Evolutionary conservation across 1,140 invertebrate species (phyloP).

Genomic region (Andrena cerasifolii): DNA sequence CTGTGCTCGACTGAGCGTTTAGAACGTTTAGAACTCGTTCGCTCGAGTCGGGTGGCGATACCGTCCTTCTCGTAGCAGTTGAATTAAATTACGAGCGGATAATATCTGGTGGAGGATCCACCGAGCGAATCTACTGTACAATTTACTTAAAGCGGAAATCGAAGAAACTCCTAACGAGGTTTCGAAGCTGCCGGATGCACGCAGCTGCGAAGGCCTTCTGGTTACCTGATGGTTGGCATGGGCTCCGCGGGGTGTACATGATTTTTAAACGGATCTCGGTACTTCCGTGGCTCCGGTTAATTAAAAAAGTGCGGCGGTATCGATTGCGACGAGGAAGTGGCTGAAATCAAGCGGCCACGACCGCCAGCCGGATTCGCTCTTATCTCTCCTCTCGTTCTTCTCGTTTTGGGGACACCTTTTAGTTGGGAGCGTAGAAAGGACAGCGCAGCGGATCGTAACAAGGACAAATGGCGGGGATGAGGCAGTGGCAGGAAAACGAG

Average conservation of each 20-base stretch:
- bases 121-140: neutral
- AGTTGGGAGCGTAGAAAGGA: neutral
- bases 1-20: too few relatives aligned
- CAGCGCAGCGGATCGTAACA: slow-evolving; percentile 26
- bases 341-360: neutral
- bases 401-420: too few relatives aligned
- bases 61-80: too few relatives aligned
- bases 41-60: neutral
- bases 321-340: neutral
- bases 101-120: too few relatives aligned
- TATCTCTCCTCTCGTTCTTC: too few relatives aligned
- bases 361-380: too few relatives aligned
- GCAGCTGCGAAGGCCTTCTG: neutral
- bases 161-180: slow-evolving; percentile 35
- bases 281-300: slow-evolving; percentile 4
- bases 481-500: slow-evolving; percentile 10
- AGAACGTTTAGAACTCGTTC: neutral
- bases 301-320: neutral
- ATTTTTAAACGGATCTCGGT: slow-evolving; percentile 12
- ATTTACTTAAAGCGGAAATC: slow-evolving; percentile 25
- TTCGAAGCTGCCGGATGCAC: slow-evolving; percentile 33
- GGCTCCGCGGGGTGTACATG: neutral
- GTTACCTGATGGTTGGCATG: neutral
- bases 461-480: slow-evolving; percentile 31
- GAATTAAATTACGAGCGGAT: neutral